Conservation (phyloP, 2,113 vertebrate species). For the Panurus biarmicus region DNA sequence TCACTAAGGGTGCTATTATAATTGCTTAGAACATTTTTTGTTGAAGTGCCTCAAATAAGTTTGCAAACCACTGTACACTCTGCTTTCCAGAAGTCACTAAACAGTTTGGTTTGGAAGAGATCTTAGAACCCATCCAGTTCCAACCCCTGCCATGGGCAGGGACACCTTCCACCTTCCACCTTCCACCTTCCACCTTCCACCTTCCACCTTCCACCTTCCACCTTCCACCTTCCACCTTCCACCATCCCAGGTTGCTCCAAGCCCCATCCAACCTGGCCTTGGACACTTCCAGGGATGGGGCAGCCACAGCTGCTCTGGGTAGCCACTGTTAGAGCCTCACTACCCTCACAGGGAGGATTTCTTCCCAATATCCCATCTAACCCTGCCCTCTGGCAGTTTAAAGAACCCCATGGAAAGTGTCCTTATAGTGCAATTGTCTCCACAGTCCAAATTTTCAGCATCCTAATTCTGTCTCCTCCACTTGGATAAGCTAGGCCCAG, state of each 20-base stretch:
- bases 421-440: background rate
- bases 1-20: background rate
- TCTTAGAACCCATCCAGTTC: background rate
- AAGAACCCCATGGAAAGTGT: background rate
- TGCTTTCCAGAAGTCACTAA: background rate
- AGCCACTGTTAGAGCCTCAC: background rate
- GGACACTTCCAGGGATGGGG: background rate
- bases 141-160: background rate
- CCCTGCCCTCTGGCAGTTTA: background rate
- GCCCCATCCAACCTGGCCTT: background rate
- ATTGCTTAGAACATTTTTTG: background rate
- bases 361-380: background rate
- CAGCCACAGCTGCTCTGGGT: background rate
- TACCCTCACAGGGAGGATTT: background rate
- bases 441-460: background rate
- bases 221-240: background rate
- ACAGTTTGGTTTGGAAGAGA: background rate
- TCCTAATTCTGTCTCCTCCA: background rate
- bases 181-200: background rate
- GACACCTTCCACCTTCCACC: background rate
- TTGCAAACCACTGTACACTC: background rate
- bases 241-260: fast-evolving
- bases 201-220: background rate
- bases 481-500: background rate
- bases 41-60: background rate